Evolutionary conservation across 2,797 vertebrate species (phyloP), one percentile per base, ranked within the genome.

Genomic region (Oophaga sylvatica): DNA sequence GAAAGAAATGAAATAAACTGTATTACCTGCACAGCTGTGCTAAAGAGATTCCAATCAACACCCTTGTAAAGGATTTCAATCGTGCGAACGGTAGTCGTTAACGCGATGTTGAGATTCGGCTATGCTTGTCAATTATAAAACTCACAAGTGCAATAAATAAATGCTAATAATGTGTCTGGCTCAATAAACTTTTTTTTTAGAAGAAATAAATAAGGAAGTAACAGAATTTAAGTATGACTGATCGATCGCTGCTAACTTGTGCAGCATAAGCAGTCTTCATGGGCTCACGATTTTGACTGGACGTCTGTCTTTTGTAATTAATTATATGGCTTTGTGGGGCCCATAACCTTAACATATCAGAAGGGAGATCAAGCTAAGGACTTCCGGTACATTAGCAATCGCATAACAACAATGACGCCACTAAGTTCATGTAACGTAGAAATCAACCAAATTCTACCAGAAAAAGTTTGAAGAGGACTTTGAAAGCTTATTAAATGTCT

Each of bases 1-100:
- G 16, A 73, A 59, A 73, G 48, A 57, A 87, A 53, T 81, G 22
- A 73, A 80, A 79, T 31, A 86, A 80, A 56, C 35, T n/a, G 35
- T 53, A 48, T 63, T 75, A 75, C 68, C 70, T 75, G 68, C 20
- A 76, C 48, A 80, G 76, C 57, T 62, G 77, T 80, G 77, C 20
- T 73, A 62, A 41, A 73, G 67, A 57, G 15, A 86, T 79, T 68
- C 48, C n/a, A 80, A 80, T 86, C 76, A 67, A 19, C 31, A 56
- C 73, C 67, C 83, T 65, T 67, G 31, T 65, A 77, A 53, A 85
- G 59, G 71, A 78, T 78, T 65, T 68, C 26, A 80, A 26, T 35
- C 60, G 57, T 56, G 31, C 76, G 26, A 70, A 80, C 26, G 70
- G 48, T 41, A 86, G 70, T 86, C 48, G 20, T 59, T 60, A 22